phyloP scores from a whole-genome alignment of 2,888 invertebrate genomes.

The Chirona hameri region DNA sequence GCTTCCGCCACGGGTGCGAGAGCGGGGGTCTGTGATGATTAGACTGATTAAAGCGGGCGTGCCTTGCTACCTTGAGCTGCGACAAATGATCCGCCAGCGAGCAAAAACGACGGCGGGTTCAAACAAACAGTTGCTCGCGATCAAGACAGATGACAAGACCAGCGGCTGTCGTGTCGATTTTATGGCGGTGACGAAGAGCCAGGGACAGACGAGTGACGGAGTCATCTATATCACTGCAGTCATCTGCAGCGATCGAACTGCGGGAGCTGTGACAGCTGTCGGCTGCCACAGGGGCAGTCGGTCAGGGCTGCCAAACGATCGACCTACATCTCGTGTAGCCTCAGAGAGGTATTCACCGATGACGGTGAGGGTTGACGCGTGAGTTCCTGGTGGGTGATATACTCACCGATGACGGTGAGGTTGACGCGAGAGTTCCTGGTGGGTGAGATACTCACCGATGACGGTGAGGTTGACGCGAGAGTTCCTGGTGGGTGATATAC shows the following conservation, averaged over 20 bases:
- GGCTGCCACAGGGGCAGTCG: too few species aligned
- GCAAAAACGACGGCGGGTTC: too few species aligned
- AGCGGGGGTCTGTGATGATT: neutral
- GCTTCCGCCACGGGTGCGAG: neutral
- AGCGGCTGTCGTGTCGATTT: too few species aligned
- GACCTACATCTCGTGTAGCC: too few species aligned
- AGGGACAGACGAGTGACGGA: too few species aligned
- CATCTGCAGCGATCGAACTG: too few species aligned
- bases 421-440: constrained; percentile 24
- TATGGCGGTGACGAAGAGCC: too few species aligned
- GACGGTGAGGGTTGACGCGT: constrained; percentile 23
- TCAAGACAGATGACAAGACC: too few species aligned
- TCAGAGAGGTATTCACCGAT: neutral
- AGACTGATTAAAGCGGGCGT: neutral
- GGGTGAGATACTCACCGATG: constrained; percentile 11
- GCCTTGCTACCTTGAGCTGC: neutral
- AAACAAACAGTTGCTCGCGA: too few species aligned
- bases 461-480: constrained; percentile 13
- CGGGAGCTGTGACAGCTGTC: too few species aligned
- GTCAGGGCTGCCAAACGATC: too few species aligned
- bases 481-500: constrained; percentile 25
- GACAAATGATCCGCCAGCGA: neutral
- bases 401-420: constrained; percentile 12
- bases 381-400: constrained; percentile 22
- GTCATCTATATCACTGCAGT: too few species aligned